Base-by-base conservation (phyloP, 2,797 vertebrate species). In the Gobio occitaniae region DNA sequence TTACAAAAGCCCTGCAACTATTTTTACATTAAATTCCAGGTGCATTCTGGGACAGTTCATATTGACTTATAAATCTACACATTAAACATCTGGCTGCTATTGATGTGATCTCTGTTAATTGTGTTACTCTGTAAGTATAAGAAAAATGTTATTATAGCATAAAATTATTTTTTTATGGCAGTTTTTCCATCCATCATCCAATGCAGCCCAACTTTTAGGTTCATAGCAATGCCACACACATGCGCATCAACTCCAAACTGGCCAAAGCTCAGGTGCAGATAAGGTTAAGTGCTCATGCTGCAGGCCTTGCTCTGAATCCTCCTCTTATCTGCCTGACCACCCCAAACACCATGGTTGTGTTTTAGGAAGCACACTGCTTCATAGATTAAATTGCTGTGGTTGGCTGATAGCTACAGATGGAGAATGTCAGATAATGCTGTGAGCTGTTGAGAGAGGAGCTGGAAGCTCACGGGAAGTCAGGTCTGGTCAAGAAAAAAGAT, bases 351-450 rank as follows among this genome's bases (percentile, higher is more conserved):
- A 36, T 41, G 25, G 17, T 17, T 61, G 59, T 59, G 54, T 52
- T 81, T 78, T 80, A 79, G 82, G 52, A 56, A 25, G 36, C 50
- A 69, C 17, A 71, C 56, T 44, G 82, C 25, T 59, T 80, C 29
- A 36, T n/a, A 61, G 78, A 84, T 78, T 78, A 82, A 81, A 82
- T 59, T 80, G 54, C 70, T 41, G 75, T 38, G 44, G 38, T 74
- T 29, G 47, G 17, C 48, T 38, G 82, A 84, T 69, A 69, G 75
- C 65, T 79, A 54, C 80, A 71, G 69, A 63, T 54, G 41, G 50
- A 41, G 66, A 56, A 56, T 78, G 82, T 83, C 66, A 85, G 80
- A 83, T 85, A 79, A 86, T 56, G 66, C 56, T 63, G 78, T 68
- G 63, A 66, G 47, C 29, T 50, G 7, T 54, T 44, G 47, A 68